These are phyloP conservation scores for Apteryx mantelli DNA, from an alignment of 2,113 vertebrate genomes.

Conservation along the genomic window DNA sequence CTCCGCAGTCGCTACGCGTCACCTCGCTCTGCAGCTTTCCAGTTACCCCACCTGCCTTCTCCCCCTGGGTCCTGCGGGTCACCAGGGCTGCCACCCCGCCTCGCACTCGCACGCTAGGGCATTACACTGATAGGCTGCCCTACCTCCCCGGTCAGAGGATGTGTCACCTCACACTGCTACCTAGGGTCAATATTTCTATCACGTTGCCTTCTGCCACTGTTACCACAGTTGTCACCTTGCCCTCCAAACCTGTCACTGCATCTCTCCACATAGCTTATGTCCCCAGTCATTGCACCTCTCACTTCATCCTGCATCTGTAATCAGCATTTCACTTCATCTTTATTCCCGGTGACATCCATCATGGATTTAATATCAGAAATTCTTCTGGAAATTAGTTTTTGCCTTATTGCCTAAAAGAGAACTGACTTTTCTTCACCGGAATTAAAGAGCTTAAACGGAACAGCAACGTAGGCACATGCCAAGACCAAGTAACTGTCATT, in stretches of 20 bases:
- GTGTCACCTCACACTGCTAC: neutral
- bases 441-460: neutral
- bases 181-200: accelerated
- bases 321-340: neutral
- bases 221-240: neutral
- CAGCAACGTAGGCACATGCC: neutral
- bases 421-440: neutral
- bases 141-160: accelerated
- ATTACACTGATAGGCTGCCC: neutral
- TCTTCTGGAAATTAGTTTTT: conserved; percentile 12
- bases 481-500: neutral
- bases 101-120: neutral
- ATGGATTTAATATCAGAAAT: neutral
- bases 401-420: neutral
- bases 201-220: neutral
- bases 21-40: neutral
- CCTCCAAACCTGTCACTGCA: neutral
- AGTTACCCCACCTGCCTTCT: neutral
- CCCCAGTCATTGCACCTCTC: neutral
- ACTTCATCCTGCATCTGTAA: neutral
- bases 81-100: neutral
- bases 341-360: neutral
- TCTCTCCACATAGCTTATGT: neutral
- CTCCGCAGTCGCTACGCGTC: neutral
- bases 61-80: neutral